These are phyloP conservation scores for Carcharodon carcharias DNA, from an alignment of 2,797 vertebrate species.

Conservation along the genomic window DNA sequence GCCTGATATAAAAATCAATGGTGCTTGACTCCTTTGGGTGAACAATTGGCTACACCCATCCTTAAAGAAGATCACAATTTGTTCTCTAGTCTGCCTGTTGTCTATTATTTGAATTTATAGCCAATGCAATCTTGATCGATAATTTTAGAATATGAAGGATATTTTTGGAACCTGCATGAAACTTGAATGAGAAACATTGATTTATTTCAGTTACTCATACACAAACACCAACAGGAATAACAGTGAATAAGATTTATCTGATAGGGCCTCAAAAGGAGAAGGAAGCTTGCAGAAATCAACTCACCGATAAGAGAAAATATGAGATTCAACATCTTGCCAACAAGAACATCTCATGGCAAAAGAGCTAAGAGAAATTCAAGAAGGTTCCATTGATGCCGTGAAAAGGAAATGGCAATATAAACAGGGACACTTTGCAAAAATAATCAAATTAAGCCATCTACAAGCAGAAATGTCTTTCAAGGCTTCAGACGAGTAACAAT, in stretches of 20 bases:
- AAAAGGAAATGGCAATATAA: neutral
- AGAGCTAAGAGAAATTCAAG: neutral
- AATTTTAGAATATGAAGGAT: neutral
- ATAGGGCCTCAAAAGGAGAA: neutral
- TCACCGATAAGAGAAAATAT: neutral
- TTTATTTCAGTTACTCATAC: neutral
- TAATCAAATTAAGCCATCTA: neutral
- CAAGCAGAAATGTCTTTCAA: neutral
- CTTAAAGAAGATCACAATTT: neutral
- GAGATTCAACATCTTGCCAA: neutral
- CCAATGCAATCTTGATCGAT: neutral
- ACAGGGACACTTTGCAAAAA: neutral
- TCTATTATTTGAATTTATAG: neutral
- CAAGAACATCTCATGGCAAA: neutral
- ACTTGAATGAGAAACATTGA: neutral
- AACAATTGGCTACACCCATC: neutral
- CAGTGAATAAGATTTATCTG: neutral
- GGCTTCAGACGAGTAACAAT: neutral
- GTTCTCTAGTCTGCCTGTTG: neutral
- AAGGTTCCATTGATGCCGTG: neutral
- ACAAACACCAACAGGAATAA: neutral
- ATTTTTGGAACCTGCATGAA: neutral
- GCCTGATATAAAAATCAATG: neutral
- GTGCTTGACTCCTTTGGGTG: neutral
- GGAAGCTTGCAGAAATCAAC: neutral